Conservation (phyloP, 2,888 invertebrate species). For the Neoscelio sp. region DNA sequence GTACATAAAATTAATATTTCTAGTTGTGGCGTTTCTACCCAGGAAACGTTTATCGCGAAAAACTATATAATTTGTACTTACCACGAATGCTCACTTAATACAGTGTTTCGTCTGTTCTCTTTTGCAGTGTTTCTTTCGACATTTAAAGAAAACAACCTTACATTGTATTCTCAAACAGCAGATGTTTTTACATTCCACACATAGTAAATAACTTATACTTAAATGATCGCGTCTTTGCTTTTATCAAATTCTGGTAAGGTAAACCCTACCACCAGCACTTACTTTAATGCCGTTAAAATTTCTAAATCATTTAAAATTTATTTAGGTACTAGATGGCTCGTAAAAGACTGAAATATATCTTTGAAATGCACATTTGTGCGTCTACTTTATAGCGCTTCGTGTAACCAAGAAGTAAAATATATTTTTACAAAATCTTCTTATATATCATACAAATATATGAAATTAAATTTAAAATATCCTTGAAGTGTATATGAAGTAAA, state of each 20-base stretch:
- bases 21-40: conserved; percentile 9
- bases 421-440: conserved; percentile 31
- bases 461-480: conserved; percentile 27
- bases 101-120: conserved; percentile 36
- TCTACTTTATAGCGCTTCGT: conserved; percentile 10
- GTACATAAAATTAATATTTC: conserved; percentile 25
- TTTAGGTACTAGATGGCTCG: conserved; percentile 30
- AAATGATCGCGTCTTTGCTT: conserved; percentile 16
- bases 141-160: conserved; percentile 36
- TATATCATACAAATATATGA: conserved; percentile 40
- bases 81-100: conserved; percentile 22
- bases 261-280: conserved; percentile 24
- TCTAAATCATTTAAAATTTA: conserved; percentile 59
- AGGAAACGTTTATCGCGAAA: conserved; percentile 31
- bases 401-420: conserved; percentile 32
- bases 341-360: conserved; percentile 54
- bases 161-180: conserved; percentile 21
- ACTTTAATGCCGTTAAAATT: conserved; percentile 53
- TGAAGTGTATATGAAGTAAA: too few relatives aligned
- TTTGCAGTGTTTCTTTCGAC: conserved; percentile 33
- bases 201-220: conserved; percentile 29
- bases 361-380: conserved; percentile 35
- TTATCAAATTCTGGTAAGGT: conserved; percentile 41
- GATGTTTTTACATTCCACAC: conserved; percentile 26
- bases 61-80: conserved; percentile 36